Evolutionary conservation across 2,888 invertebrate genomes (phyloP), one percentile per base, ranked within the genome.

Genomic region (Eretmocerus hayati): DNA sequence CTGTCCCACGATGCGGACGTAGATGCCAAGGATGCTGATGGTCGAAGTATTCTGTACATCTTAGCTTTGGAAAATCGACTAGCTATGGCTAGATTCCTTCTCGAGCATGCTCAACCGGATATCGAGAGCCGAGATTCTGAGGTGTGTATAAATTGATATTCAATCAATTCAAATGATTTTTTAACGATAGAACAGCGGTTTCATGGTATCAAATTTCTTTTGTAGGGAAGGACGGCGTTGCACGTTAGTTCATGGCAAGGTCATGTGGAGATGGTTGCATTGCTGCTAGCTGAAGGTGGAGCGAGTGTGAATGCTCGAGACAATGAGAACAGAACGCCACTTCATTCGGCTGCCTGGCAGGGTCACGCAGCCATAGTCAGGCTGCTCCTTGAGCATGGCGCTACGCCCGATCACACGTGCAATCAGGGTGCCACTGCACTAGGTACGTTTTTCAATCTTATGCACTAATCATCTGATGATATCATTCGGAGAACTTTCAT

Each of bases 271-370:
- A 91, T 94, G 89, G 93, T 93, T 1, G 85, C 87, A 53, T 72
- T 92, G 23, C 75, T 95, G 21, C 78, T 95, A 41, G 81, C 81
- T 59, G 78, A 83, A 72, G 88, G 87, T n/a, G 82, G 84, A 44
- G 92, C 93, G 2, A 80, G 83, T 60, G 89, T 93, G 1, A 91
- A 95, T 69, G 90, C 90, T 0, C 83, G 86, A 55, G 93, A 93
- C 73, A 79, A 86, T 55, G 91, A 92, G 71, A 81, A 83, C 55
- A 79, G 95, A 50, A 92, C 93, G 0, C 90, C 95, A 1, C 74
- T 95, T 54, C 95, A 95, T 75, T 92, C 92, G 30, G 94, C 94
- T 15, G 89, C 93, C 43, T 95, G 95, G 95, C 90, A 95, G 66
- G 95, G 95, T 0, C 90, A 95, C 63, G 81, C 84, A 32, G 80